phyloP scores from a whole-genome alignment of 2,113 vertebrate genomes.

The Petaurus breviceps region DNA sequence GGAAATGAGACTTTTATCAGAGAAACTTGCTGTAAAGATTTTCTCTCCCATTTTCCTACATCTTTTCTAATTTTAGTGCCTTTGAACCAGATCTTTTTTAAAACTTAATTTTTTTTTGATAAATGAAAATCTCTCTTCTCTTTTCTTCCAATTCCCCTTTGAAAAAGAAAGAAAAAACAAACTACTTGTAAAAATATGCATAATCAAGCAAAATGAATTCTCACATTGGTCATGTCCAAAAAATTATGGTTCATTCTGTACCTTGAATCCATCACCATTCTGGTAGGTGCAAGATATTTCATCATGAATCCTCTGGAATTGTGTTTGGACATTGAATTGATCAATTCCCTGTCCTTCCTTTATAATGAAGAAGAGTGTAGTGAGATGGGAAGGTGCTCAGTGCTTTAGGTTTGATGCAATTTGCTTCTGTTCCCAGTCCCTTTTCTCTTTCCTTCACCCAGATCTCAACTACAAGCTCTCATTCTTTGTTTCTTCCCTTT shows the following conservation, averaged over 20 bases:
- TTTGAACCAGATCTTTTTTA: not conserved
- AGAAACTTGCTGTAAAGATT: not conserved
- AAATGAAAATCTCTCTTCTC: not conserved
- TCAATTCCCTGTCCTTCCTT: not conserved
- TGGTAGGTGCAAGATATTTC: not conserved
- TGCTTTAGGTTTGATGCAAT: not conserved
- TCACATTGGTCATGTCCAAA: not conserved
- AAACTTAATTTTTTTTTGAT: not conserved
- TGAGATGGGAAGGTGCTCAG: not conserved
- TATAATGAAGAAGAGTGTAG: not conserved
- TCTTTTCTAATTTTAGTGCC: not conserved
- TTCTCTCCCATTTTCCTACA: not conserved
- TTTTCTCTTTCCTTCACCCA: not conserved
- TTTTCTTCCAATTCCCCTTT: not conserved
- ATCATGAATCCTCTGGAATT: not conserved
- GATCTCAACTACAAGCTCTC: not conserved
- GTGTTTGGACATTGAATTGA: not conserved
- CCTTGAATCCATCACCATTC: not conserved
- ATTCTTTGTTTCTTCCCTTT: too few species aligned
- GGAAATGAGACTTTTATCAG: not conserved
- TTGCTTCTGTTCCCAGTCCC: not conserved
- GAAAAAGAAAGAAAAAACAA: not conserved
- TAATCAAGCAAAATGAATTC: not conserved
- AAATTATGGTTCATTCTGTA: not conserved
- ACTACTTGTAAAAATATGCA: not conserved